Base-by-base conservation (phyloP, 2,888 invertebrate genomes). In the Yponomeuta cagnagella region DNA sequence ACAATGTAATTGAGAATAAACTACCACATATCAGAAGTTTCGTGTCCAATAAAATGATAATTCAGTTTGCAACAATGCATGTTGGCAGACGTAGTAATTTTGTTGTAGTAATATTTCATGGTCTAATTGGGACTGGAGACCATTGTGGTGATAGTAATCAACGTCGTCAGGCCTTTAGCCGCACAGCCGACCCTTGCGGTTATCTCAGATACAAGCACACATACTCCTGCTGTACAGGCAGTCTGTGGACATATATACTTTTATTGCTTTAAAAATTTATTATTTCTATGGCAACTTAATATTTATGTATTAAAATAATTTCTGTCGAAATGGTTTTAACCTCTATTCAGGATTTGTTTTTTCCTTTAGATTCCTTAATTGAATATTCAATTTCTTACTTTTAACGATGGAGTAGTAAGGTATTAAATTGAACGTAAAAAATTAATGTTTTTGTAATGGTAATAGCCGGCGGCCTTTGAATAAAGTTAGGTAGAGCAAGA, bases 231-330 rank as follows among this genome's bases (percentile, higher is more conserved):
- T 8, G 30, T 64, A 8, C 33, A 65, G 30, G 2, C 30, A 31
- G 30, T 30, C 33, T 30, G 33, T 30, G 33, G 9, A 10, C 6
- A 6, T 23, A 8, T n/a, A 80, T 76, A 77, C 73, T 76, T 75
- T 73, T 74, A 58, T 58, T 15, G 52, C 3, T 15, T 15, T 4
- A 5, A 1, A 15, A 15, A 15, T 4, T 58, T 15, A 15, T 3
- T 58, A 58, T 15, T 12, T 15, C 15, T 5, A 15, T 12, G 5
- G 15, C 52, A 58, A 58, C 15, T 12, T 12, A 3, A 58, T 58
- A 58, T 58, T 58, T 58, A 43, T 43, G 5, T 43, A 58, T 58
- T 58, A 58, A 15, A 58, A 58, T 58, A 58, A 1, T 58, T 58
- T 15, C 52, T 58, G 15, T 58, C 15, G 15, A 58, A 4, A 58